A percentile compares a stretch with the other conserved stretches of the same genome.
phyloP scores from a whole-genome alignment of 1,140 invertebrate species.

The Musca domestica region DNA sequence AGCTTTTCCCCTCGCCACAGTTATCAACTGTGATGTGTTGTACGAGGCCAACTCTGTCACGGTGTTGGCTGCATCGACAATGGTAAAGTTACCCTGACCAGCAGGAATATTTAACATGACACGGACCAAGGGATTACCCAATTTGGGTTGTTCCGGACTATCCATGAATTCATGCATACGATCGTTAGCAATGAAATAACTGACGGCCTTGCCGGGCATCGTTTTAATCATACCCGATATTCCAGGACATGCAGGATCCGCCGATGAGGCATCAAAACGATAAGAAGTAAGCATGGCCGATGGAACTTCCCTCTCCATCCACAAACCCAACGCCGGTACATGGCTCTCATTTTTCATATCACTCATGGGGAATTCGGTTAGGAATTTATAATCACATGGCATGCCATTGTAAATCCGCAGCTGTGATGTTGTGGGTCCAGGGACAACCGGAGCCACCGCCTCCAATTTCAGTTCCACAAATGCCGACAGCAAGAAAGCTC shows the following conservation, averaged over 20 bases:
- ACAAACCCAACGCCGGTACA: slow-evolving; percentile 32
- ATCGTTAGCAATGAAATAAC: slow-evolving; percentile 48
- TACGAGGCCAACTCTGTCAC: not conserved
- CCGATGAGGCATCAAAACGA: slow-evolving; percentile 25
- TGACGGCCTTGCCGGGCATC: slow-evolving; percentile 48
- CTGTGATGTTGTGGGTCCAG: slow-evolving; percentile 59
- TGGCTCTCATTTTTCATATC: not conserved
- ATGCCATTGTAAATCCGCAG: slow-evolving; percentile 71
- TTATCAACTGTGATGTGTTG: slow-evolving; percentile 47
- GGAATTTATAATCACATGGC: slow-evolving; percentile 52
- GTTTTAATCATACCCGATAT: slow-evolving; percentile 32
- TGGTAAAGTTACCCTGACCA: slow-evolving; percentile 23
- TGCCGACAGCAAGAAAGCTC: slow-evolving; percentile 85
- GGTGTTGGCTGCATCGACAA: slow-evolving; percentile 9
- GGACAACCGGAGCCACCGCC: slow-evolving; percentile 62
- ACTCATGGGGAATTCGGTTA: not conserved
- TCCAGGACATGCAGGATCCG: slow-evolving; percentile 27
- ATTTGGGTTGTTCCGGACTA: slow-evolving; percentile 28
- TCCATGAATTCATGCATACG: slow-evolving; percentile 38
- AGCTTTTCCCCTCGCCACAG: slow-evolving; percentile 53
- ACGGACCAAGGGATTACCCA: slow-evolving; percentile 29
- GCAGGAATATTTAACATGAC: slow-evolving; percentile 36
- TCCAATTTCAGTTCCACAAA: slow-evolving; percentile 78
- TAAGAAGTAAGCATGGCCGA: slow-evolving; percentile 26
- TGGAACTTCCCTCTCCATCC: slow-evolving; percentile 27